Conservation (phyloP, 2,888 invertebrate genomes). For the Mesoligia furuncula region DNA sequence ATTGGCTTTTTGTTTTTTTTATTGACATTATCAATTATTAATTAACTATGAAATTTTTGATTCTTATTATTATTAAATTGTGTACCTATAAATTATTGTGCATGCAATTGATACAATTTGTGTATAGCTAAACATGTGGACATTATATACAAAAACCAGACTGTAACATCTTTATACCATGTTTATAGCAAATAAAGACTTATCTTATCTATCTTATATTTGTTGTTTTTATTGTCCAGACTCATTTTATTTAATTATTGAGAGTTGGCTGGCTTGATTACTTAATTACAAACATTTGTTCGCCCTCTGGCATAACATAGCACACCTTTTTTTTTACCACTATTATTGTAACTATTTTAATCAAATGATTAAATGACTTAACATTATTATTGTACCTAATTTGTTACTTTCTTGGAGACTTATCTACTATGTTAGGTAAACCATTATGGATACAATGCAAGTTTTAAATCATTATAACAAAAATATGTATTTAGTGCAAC, state of each 20-base stretch:
- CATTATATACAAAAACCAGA: too few species aligned
- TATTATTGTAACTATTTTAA: not conserved
- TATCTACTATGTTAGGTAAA: constrained; percentile 7
- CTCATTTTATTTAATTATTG: not conserved
- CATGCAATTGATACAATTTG: too few species aligned
- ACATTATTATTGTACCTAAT: not conserved
- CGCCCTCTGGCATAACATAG: not conserved
- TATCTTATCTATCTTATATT: too few species aligned
- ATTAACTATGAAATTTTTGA: not conserved
- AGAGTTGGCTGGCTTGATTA: not conserved
- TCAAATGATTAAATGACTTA: not conserved
- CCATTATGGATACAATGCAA: constrained; percentile 15
- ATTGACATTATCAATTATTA: not conserved
- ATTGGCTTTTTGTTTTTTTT: not conserved
- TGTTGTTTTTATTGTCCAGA: not conserved
- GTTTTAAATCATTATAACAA: constrained; percentile 21
- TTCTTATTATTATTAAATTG: too few species aligned
- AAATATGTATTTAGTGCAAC: constrained; percentile 2
- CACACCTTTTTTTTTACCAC: not conserved
- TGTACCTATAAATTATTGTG: too few species aligned
- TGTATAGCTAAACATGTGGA: too few species aligned
- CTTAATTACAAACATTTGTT: not conserved
- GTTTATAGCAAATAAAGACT: too few species aligned
- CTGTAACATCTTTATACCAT: too few species aligned
- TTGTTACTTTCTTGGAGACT: not conserved